Evolutionary conservation across 2,888 invertebrate species (phyloP).

Genomic region (Bunonema sp.): DNA sequence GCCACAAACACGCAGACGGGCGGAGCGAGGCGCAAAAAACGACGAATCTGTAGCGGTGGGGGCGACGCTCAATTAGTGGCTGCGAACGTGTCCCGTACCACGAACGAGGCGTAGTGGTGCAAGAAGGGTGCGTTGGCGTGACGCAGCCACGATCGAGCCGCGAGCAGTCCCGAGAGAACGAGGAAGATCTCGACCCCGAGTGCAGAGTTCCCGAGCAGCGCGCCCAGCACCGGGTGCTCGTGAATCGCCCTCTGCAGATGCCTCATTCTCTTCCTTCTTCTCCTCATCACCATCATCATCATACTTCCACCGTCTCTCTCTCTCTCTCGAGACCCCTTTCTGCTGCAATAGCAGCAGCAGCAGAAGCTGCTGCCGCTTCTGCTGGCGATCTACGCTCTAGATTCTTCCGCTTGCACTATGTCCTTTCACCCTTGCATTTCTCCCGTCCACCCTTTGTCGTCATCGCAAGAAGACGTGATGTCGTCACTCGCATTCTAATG

Average conservation of each 20-base stretch:
- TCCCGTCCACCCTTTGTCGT: too few species aligned
- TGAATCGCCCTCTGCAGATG: slow-evolving; percentile 22
- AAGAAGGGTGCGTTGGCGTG: slow-evolving; percentile 6
- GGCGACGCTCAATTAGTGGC: too few species aligned
- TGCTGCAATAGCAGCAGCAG: neutral
- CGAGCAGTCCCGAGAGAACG: slow-evolving; percentile 33
- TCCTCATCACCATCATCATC: neutral
- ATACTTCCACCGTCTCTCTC: too few species aligned
- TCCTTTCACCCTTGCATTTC: too few species aligned
- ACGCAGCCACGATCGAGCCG: slow-evolving; percentile 33
- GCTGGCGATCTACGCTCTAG: too few species aligned
- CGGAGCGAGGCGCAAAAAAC: slow-evolving; percentile 30
- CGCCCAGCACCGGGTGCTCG: slow-evolving; percentile 33
- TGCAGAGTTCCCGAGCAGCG: slow-evolving; percentile 38
- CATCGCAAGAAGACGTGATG: too few species aligned
- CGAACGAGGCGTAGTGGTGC: slow-evolving; percentile 22
- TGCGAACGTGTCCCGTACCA: too few species aligned
- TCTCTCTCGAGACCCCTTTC: too few species aligned
- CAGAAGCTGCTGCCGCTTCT: too few species aligned
- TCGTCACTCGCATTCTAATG: too few species aligned
- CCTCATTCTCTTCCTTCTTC: neutral
- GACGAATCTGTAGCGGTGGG: too few species aligned
- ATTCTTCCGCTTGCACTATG: too few species aligned
- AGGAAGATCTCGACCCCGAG: slow-evolving; percentile 40
- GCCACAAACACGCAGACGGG: slow-evolving; percentile 28